Evolutionary conservation across 2,113 vertebrate genomes (phyloP), one percentile per base, ranked within the genome.

Genomic region (Gambusia holbrooki): DNA sequence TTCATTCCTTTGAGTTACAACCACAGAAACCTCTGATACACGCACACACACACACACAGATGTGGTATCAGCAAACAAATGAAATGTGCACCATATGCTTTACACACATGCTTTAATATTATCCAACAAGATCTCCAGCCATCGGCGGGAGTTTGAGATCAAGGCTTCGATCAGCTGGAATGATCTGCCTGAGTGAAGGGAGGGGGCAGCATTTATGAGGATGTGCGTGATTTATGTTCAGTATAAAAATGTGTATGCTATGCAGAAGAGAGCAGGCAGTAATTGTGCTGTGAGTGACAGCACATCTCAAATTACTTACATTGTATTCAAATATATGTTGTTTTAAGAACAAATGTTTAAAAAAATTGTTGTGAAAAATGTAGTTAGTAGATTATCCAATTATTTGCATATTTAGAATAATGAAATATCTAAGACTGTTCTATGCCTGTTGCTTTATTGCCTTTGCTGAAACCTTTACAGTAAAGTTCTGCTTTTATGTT

Each of bases 111-210:
- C 35, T 37, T 42, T 42, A 30, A 33, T 68, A 64, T 78, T 70
- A 35, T 76, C 30, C 67, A 60, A 35, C 64, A 66, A 76, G 19
- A 77, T 68, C 45, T 69, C 58, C 27, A 11, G 79, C 63, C 62
- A 51, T 63, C 45, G 64, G 84, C 40, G 51, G 76, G 32, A 61
- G 69, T 62, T 61, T 68, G 40, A 85, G 77, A 74, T 86, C 80
- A 84, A 73, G 48, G 83, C 80, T 76, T 72, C 73, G 74, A 75
- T 90, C 75, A 65, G 76, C 76, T 80, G 73, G 68, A 88, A 85
- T 77, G 79, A 86, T 82, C 72, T 45, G 70, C 85, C 81, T 77
- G 78, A 61, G 74, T 86, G 80, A 89, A 84, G 79, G 80, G 7
- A 27, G 61, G 73, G 72, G 72, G 69, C 3, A 77, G 79, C 64